These are phyloP conservation scores for Glossophaga mutica DNA, from an alignment of 2,797 vertebrate genomes.

Conservation along the genomic window DNA sequence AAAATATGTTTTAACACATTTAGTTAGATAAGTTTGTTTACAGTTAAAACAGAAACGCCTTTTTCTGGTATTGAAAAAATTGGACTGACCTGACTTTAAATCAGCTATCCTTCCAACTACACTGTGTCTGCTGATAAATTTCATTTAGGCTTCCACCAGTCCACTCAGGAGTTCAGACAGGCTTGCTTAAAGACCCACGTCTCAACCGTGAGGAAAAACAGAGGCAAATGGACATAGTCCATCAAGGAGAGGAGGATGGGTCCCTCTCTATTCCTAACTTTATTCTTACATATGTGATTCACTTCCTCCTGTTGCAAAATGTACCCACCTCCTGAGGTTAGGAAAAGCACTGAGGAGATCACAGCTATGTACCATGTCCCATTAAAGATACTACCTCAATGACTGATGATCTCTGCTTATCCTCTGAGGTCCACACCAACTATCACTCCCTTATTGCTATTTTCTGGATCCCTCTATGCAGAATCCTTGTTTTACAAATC, in stretches of 20 bases:
- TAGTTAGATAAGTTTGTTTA: neutral
- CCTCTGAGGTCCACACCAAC: neutral
- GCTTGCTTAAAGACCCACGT: neutral
- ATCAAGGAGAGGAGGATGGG: neutral
- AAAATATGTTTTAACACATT: neutral
- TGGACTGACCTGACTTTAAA: neutral
- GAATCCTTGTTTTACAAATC: neutral
- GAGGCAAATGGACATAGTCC: neutral
- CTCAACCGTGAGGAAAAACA: neutral
- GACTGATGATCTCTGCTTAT: neutral
- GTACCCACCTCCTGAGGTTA: neutral
- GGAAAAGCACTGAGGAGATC: neutral
- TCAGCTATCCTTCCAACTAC: neutral
- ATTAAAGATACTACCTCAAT: fast-evolving
- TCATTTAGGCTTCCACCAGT: neutral
- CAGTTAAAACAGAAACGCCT: neutral
- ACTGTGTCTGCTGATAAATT: neutral
- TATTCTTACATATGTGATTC: neutral
- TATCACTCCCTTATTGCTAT: neutral
- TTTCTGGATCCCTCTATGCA: neutral
- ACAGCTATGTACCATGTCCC: neutral
- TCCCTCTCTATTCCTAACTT: neutral
- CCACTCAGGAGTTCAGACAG: neutral
- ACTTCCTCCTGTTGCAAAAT: neutral
- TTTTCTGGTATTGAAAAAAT: neutral